These are phyloP conservation scores for Odontesthes bonariensis DNA, from an alignment of 2,113 vertebrate species.

Conservation along the genomic window DNA sequence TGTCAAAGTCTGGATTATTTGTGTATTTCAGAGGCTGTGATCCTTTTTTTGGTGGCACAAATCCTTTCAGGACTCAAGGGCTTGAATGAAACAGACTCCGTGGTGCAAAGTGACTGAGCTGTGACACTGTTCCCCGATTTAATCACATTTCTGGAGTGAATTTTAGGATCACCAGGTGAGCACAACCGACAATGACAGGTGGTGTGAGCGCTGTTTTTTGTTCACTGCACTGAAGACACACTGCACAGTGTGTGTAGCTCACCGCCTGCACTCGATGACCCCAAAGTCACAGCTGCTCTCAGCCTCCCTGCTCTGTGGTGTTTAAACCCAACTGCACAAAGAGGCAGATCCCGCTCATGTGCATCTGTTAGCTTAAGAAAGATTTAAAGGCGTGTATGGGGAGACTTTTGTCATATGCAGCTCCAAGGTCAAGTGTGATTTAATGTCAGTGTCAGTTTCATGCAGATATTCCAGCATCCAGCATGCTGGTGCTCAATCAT, in stretches of 20 bases:
- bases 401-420: slow-evolving; percentile 25
- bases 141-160: slow-evolving; percentile 46
- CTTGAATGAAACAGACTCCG: slow-evolving; percentile 13
- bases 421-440: slow-evolving; percentile 67
- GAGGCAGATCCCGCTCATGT: slow-evolving; percentile 23
- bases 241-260: slow-evolving; percentile 59
- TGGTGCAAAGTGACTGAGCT: background rate
- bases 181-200: slow-evolving; percentile 32
- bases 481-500: slow-evolving; percentile 3
- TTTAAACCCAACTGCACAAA: slow-evolving; percentile 30
- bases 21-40: slow-evolving; percentile 10
- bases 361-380: slow-evolving; percentile 10
- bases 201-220: slow-evolving; percentile 9
- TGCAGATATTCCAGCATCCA: slow-evolving; percentile 23
- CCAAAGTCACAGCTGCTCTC: slow-evolving; percentile 68
- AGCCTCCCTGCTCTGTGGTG: slow-evolving; percentile 45
- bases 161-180: slow-evolving; percentile 54
- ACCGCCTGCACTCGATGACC: slow-evolving; percentile 71
- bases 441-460: slow-evolving; percentile 29
- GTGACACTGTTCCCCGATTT: background rate
- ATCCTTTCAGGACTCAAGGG: slow-evolving; percentile 15
- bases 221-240: slow-evolving; percentile 60
- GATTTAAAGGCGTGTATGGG: slow-evolving; percentile 11
- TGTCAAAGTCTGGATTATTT: slow-evolving; percentile 5
- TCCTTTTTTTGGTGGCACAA: slow-evolving; percentile 12